Conservation (phyloP, 2,113 vertebrate species). For the Stomatorhinus ivindoensis region DNA sequence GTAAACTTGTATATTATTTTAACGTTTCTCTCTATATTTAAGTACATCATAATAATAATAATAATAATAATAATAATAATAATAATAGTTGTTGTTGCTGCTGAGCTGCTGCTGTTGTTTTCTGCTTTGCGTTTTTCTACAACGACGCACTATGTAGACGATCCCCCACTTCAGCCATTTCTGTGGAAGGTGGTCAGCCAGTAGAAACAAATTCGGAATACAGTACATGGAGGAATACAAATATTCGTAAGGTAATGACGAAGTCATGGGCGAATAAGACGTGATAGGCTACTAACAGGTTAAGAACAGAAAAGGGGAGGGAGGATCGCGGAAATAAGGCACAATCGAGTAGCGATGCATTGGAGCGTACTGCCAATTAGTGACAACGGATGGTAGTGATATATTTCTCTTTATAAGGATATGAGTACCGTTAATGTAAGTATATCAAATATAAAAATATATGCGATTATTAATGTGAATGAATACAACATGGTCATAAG, state of each 20-base stretch:
- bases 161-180: not conserved
- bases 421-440: constrained; percentile 15
- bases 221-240: not conserved
- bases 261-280: not conserved
- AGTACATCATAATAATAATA: not conserved
- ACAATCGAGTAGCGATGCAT: not conserved
- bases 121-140: not conserved
- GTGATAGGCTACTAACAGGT: not conserved
- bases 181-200: not conserved
- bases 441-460: not conserved
- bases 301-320: not conserved
- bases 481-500: not conserved
- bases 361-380: not conserved
- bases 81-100: no score
- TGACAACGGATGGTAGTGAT: not conserved
- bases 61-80: no score
- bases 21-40: not conserved
- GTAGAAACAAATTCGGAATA: not conserved
- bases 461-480: not conserved
- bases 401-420: not conserved
- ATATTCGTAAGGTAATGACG: not conserved
- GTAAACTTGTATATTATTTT: no score
- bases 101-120: not conserved
- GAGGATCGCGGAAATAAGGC: not conserved
- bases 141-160: not conserved